Evolutionary conservation across 2,888 invertebrate species (phyloP).

Genomic region (Hydrotaea diabolus): DNA sequence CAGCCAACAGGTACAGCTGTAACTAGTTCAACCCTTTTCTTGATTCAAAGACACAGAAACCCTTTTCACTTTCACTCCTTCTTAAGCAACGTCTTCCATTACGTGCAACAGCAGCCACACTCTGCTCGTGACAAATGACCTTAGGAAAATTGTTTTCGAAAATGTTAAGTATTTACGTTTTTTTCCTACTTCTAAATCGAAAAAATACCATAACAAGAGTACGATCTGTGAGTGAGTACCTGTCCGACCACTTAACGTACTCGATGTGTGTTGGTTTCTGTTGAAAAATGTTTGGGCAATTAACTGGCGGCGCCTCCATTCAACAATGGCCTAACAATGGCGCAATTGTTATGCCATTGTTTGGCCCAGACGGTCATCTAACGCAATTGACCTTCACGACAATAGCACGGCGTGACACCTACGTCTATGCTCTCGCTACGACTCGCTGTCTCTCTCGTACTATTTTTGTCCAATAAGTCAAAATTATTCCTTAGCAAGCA

Average conservation of each 20-base stretch:
- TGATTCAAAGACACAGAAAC: not conserved
- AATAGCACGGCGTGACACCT: constrained; percentile 63
- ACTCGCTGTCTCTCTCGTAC: constrained; percentile 35
- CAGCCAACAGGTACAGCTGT: not conserved
- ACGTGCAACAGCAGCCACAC: not conserved
- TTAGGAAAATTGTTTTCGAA: not conserved
- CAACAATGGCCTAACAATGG: constrained; percentile 65
- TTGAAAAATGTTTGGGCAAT: constrained; percentile 67
- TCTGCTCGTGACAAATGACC: constrained; percentile 23
- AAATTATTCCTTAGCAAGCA: not conserved
- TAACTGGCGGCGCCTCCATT: constrained; percentile 57
- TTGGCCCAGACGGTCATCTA: constrained; percentile 70
- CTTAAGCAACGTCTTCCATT: not conserved
- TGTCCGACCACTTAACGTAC: constrained; percentile 1
- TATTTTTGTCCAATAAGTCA: constrained; percentile 52
- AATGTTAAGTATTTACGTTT: not conserved
- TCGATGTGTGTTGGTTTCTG: constrained; percentile 58
- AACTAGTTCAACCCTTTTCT: constrained; percentile 15
- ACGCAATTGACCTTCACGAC: constrained; percentile 48
- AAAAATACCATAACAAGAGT: not conserved
- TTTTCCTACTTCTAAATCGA: not conserved
- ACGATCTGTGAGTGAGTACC: not conserved
- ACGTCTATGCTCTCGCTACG: constrained; percentile 3
- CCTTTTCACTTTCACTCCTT: constrained; percentile 34
- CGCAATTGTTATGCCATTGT: constrained; percentile 67